These are phyloP conservation scores for Sternarchorhynchus goeldii DNA, from an alignment of 2,797 vertebrate species.

Conservation along the genomic window DNA sequence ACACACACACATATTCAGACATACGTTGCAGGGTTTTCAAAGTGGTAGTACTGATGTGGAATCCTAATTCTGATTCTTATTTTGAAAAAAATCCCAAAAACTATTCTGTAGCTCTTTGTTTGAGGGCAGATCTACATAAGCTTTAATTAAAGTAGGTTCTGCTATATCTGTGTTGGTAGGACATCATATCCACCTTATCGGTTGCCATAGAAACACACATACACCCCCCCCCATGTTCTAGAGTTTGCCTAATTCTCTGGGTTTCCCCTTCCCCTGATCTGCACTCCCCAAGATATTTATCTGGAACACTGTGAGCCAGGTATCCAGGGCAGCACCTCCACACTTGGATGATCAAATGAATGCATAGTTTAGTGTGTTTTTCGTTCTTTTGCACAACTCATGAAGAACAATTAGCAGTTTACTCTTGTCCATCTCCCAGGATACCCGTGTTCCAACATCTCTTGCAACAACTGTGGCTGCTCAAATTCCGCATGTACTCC, in stretches of 20 bases:
- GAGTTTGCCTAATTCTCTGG: background rate
- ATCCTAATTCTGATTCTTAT: background rate
- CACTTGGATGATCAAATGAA: too few relatives aligned
- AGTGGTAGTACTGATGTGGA: background rate
- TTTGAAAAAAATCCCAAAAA: too few relatives aligned
- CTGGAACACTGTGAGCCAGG: background rate
- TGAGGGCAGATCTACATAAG: background rate
- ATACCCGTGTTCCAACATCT: background rate
- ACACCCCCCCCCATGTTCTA: too few relatives aligned
- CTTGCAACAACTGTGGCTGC: background rate
- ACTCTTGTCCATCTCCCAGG: background rate
- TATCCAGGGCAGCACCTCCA: too few relatives aligned
- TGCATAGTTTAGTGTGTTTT: background rate
- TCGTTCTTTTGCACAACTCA: background rate
- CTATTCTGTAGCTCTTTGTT: background rate
- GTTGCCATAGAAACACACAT: background rate
- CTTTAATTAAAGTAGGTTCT: constrained; percentile 4
- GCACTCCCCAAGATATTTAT: background rate
- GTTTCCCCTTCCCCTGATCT: background rate
- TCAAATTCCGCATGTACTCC: background rate
- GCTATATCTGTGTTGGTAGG: constrained; percentile 4
- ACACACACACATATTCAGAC: background rate
- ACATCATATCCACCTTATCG: background rate
- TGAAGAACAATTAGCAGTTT: background rate
- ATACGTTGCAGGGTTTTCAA: background rate